These are phyloP conservation scores for Ctenoplectra terminalis DNA, from an alignment of 1,140 invertebrate species.

Conservation along the genomic window DNA sequence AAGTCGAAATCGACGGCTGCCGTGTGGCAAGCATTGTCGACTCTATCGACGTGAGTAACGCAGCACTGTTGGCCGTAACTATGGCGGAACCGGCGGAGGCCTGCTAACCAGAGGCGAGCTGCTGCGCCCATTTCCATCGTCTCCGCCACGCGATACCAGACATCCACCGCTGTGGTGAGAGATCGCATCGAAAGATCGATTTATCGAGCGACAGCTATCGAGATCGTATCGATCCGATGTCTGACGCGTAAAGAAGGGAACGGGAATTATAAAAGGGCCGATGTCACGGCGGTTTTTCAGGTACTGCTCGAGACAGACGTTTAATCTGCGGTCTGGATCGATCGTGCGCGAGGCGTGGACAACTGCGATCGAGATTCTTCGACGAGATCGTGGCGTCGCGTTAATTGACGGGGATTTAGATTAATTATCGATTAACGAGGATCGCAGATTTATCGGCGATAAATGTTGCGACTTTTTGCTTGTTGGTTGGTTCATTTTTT, in stretches of 20 bases:
- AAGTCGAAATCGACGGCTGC: conserved; percentile 25
- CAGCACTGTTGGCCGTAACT: neutral
- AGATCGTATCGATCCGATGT: neutral
- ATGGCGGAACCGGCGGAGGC: neutral
- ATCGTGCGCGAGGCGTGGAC: conserved; percentile 23
- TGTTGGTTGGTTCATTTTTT: too few relatives aligned
- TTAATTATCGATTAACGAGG: conserved; percentile 39
- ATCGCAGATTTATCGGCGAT: conserved; percentile 5
- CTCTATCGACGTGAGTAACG: conserved; percentile 37
- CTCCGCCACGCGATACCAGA: neutral
- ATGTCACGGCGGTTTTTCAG: conserved; percentile 26
- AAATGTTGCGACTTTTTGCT: neutral
- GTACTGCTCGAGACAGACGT: neutral
- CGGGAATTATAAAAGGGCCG: neutral
- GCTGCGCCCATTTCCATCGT: neutral
- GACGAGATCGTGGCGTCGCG: conserved; percentile 10
- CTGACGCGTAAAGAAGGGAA: neutral
- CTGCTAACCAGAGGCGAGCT: too few relatives aligned
- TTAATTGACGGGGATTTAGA: conserved; percentile 47
- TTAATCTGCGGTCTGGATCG: conserved; percentile 31
- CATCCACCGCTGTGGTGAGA: neutral
- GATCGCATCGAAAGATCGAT: conserved; percentile 20
- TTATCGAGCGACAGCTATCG: conserved; percentile 14
- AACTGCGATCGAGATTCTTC: conserved; percentile 7
- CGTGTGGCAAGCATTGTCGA: conserved; percentile 20